phyloP scores from a whole-genome alignment of 1,140 invertebrate genomes.

The Pseudomyrmex pallidus region DNA sequence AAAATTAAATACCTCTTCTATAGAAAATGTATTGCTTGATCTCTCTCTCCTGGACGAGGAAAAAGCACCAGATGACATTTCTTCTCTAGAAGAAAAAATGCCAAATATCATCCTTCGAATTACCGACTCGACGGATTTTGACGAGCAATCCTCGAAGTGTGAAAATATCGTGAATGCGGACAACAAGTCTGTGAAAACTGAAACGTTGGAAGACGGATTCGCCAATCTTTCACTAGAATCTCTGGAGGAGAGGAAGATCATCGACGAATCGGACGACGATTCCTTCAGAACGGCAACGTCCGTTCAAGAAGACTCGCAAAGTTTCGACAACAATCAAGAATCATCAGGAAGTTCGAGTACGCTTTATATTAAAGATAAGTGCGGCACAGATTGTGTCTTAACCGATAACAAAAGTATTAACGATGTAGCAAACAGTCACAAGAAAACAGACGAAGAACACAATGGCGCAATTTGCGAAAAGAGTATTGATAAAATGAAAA shows the following conservation, averaged over 20 bases:
- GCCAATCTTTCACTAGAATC: not conserved
- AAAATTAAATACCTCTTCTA: no score
- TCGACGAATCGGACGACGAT: conserved; percentile 57
- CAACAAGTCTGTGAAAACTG: not conserved
- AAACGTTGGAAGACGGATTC: conserved; percentile 10
- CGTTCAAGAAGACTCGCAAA: not conserved
- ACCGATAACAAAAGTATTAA: conserved; percentile 1
- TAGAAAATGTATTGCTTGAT: no score
- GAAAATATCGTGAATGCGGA: not conserved
- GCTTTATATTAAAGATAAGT: not conserved
- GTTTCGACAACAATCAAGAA: not conserved
- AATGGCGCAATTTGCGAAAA: not conserved
- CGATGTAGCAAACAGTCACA: not conserved
- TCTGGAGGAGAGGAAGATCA: not conserved
- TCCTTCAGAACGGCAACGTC: conserved; percentile 54
- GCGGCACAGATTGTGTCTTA: not conserved
- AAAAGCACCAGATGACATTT: no score
- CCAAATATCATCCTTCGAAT: not conserved
- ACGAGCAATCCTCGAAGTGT: not conserved
- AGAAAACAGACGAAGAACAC: not conserved
- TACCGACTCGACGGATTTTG: not conserved
- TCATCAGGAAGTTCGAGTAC: not conserved
- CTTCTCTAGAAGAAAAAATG: no score
- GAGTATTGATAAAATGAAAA: not conserved
- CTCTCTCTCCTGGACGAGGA: no score